Evolutionary conservation across 2,888 invertebrate species (phyloP), one percentile per base, ranked within the genome.

Genomic region (Hydropsyche betteni): DNA sequence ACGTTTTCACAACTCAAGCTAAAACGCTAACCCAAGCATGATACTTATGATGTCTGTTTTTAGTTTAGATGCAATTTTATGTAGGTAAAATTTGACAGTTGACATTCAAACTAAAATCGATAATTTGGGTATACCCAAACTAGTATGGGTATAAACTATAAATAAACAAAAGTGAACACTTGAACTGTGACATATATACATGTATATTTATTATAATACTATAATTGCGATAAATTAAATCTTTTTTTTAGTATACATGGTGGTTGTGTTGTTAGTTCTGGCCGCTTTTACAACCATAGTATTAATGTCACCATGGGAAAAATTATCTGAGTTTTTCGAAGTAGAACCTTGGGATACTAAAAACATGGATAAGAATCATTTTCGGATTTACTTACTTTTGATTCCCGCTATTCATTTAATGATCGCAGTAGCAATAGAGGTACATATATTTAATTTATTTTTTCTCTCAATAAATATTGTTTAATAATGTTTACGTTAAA

Each of bases 391-490:
- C 68, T 81, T 92, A 76, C 81, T 92, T 74, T 80, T 88, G 12
- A 86, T 92, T 81, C 91, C 91, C 0, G 79, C 88, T 2, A 81
- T 87, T 34, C 91, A 92, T 83, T 84, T 91, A 52, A 74, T 90
- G 51, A 77, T 90, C 16, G 88, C 91, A 58, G 83, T 89, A 52
- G 85, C 88, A 74, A 87, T 91, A 76, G 92, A 92, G 89, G 92
- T 92, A 83, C 84, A 81, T 80, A 75, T 16, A 53, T 50, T 53
- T 24, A 24, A 58, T 70, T n/a, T 24, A 8, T 50, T n/a, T 70
- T 24, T 76, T 70, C 2, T 58, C 38, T 16, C 61, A 55, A 69
- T 52, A n/a, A 36, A 51, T 72, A 68, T 34, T 1, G 24, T 50
- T 8, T 52, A n/a, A 51, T 68, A 24, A n/a, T 68, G 10, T 33